These are phyloP conservation scores for Squalus acanthias DNA, from an alignment of 2,797 vertebrate species.

Conservation along the genomic window DNA sequence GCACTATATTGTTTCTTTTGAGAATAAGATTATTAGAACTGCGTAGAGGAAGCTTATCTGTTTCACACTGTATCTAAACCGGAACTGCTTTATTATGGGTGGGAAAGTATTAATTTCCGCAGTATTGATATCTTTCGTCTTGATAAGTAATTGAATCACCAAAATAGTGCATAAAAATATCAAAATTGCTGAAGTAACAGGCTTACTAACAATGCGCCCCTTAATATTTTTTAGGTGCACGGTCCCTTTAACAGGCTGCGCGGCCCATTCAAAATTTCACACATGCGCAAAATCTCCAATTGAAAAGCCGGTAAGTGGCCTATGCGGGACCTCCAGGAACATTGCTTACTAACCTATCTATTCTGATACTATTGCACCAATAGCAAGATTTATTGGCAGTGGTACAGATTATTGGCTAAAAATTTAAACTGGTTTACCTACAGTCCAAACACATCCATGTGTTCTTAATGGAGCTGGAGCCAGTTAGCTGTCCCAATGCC, in stretches of 20 bases:
- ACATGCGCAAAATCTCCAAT: no score
- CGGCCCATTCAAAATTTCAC: no score
- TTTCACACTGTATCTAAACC: neutral
- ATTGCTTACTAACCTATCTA: neutral
- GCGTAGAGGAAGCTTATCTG: neutral
- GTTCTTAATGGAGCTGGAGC: slow-evolving; percentile 32
- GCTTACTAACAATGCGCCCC: neutral
- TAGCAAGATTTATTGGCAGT: slow-evolving; percentile 18
- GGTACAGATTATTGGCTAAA: slow-evolving; percentile 10
- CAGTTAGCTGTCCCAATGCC: slow-evolving; percentile 19
- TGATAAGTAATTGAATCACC: neutral
- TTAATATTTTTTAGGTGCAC: no score
- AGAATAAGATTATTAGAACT: neutral
- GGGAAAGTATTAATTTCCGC: neutral
- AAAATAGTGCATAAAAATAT: neutral
- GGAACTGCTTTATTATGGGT: neutral
- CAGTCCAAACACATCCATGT: slow-evolving; percentile 34
- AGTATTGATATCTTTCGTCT: neutral
- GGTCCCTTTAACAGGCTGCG: no score
- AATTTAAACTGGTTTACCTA: slow-evolving; percentile 26
- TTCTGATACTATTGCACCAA: neutral
- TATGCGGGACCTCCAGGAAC: no score
- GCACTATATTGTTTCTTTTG: neutral
- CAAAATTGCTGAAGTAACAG: neutral
- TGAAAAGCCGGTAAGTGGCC: no score